Evolutionary conservation across 1,140 invertebrate species (phyloP).

Genomic region (Magallana ariakensis): DNA sequence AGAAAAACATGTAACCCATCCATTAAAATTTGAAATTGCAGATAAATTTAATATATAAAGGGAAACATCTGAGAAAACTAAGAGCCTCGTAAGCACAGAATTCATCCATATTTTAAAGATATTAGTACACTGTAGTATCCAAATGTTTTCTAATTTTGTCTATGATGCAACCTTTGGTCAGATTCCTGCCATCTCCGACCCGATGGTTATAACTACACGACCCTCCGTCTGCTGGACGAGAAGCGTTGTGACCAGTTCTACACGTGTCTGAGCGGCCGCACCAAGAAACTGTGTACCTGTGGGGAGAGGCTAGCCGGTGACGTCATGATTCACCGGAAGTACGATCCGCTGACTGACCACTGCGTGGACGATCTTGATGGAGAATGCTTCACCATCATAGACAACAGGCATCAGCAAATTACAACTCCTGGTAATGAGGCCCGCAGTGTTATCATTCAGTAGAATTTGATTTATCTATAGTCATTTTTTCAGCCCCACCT

Average conservation of each 20-base stretch:
- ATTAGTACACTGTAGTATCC: too few relatives aligned
- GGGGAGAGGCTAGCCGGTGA: neutral
- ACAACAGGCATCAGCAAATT: neutral
- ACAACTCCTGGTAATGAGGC: neutral
- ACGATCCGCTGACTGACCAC: neutral
- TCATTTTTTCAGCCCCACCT: too few relatives aligned
- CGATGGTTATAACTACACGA: slow-evolving; percentile 13
- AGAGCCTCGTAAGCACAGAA: too few relatives aligned
- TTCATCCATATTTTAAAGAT: too few relatives aligned
- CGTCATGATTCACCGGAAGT: neutral
- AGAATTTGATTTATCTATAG: too few relatives aligned
- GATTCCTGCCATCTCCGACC: neutral
- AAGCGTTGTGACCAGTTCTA: slow-evolving; percentile 17
- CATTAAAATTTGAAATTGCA: too few relatives aligned
- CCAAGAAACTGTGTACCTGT: slow-evolving; percentile 22
- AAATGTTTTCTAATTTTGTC: too few relatives aligned
- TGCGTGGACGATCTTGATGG: neutral
- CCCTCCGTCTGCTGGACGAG: neutral
- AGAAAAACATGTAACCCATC: too few relatives aligned
- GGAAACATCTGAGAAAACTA: too few relatives aligned
- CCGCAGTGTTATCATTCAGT: too few relatives aligned
- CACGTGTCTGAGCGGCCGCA: neutral
- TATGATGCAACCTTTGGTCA: neutral
- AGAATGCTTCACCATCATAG: neutral
- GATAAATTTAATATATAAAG: too few relatives aligned